Base-by-base conservation (phyloP, 1,140 invertebrate genomes). In the Ruditapes philippinarum region DNA sequence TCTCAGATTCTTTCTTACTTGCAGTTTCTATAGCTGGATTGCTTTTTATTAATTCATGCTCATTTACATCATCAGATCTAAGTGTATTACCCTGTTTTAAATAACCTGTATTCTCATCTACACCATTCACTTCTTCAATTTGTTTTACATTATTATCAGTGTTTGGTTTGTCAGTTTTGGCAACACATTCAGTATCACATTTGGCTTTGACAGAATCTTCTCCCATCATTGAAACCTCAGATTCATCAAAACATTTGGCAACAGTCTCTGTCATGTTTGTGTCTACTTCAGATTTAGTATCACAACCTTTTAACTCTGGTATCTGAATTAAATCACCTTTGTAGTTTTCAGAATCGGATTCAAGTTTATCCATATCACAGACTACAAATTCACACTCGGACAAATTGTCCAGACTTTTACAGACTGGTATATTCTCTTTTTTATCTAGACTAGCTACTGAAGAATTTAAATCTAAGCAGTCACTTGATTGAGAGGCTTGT, bases 361-460 rank as follows among this genome's bases (percentile, higher is more conserved):
- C 36, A 38, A 70, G 5, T n/a, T 38, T 38, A 22, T 70, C 33
- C 22, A 38, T 38, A 51, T 81, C 79, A 81, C 40, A 81, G 28
- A 81, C n/a, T 4, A 81, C 60, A 81, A 81, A 81, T 12, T 81
- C 79, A 65, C 33, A 25, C 12, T 81, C 79, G 1, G 79, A 81
- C 36, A 81, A 25, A 42, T 81, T 40, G 22, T 81, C 79, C 17
- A 62, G 14, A 65, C 79, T 81, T 11, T 81, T 38, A 28, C 79
- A 81, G 14, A 78, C 45, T 14, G 74, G 74, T 49, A 51, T 5
- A 54, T 31, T 78, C 25, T 51, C 28, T 0, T n/a, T 33, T n/a
- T n/a, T n/a, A n/a, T n/a, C n/a, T n/a, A n/a, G n/a, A n/a, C n/a
- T n/a, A 7, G 36, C 38, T 74, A 42, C 1, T 57, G 49, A 51